Evolutionary conservation across 2,888 invertebrate species (phyloP).

Genomic region (Lochmaea capreae): DNA sequence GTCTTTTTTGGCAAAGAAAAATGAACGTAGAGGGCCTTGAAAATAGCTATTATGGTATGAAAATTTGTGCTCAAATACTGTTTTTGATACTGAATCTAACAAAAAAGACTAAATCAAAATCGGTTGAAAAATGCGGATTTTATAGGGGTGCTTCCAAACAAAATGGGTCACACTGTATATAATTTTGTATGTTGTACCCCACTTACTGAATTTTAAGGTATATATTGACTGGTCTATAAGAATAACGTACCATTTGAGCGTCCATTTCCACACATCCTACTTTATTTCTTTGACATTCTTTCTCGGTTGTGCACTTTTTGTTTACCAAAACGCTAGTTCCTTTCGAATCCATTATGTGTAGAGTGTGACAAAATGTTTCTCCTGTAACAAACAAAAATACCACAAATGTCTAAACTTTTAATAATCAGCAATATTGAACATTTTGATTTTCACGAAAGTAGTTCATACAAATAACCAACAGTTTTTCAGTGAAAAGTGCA

Average conservation of each 20-base stretch:
- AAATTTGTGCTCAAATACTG: too few species aligned
- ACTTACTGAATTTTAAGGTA: background rate
- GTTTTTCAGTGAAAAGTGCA: background rate
- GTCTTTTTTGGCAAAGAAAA: too few species aligned
- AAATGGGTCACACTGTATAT: too few species aligned
- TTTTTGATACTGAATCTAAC: too few species aligned
- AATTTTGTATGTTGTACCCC: too few species aligned
- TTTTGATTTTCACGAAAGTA: background rate
- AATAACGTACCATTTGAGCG: conserved; percentile 69
- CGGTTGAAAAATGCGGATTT: too few species aligned
- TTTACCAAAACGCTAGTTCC: conserved; percentile 74
- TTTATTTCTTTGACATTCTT: conserved; percentile 71
- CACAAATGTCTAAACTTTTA: background rate
- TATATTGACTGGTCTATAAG: conserved; percentile 16
- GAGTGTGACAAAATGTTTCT: conserved; percentile 72
- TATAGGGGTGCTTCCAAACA: too few species aligned
- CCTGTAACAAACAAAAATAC: conserved; percentile 58
- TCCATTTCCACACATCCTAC: conserved; percentile 74
- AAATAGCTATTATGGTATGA: too few species aligned
- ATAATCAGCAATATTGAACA: background rate
- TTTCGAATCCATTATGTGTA: conserved; percentile 73
- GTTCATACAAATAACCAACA: background rate
- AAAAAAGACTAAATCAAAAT: too few species aligned
- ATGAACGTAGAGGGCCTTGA: too few species aligned
- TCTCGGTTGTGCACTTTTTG: conserved; percentile 73